A percentile compares a stretch with the other conserved stretches of the same genome.
These are phyloP conservation scores for Bradypodion pumilum DNA, from an alignment of 2,797 vertebrate genomes.

Conservation along the genomic window DNA sequence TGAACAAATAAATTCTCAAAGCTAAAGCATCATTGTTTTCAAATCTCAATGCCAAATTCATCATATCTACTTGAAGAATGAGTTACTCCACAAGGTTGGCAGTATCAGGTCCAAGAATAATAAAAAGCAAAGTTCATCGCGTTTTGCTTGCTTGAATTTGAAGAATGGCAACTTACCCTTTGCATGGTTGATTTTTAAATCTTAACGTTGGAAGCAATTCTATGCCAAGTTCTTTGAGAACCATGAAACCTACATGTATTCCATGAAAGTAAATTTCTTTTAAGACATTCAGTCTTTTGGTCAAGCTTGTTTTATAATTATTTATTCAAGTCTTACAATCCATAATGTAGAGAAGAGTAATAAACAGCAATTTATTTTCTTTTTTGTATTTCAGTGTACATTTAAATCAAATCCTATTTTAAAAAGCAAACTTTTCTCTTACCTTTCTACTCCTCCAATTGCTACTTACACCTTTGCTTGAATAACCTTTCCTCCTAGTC, in stretches of 20 bases:
- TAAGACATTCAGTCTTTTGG: background rate
- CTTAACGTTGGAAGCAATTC: background rate
- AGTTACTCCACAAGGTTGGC: background rate
- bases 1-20: slow-evolving; percentile 19
- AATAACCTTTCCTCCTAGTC: slow-evolving; percentile 72
- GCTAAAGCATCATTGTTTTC: slow-evolving; percentile 10
- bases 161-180: background rate
- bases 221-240: background rate
- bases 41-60: slow-evolving; percentile 5
- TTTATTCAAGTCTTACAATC: background rate
- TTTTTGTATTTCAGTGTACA: slow-evolving; percentile 47
- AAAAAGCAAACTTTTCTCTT: slow-evolving; percentile 68
- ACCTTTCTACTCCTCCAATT: slow-evolving; percentile 69
- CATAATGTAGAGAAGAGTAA: background rate
- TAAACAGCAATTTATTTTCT: background rate
- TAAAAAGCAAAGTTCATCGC: slow-evolving; percentile 12
- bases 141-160: slow-evolving; percentile 40
- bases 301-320: background rate
- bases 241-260: background rate
- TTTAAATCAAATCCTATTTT: slow-evolving; percentile 41
- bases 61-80: slow-evolving; percentile 22
- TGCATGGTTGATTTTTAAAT: background rate
- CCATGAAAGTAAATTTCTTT: slow-evolving; percentile 13
- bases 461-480: slow-evolving; percentile 57
- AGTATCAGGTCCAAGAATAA: slow-evolving; percentile 31